Evolutionary conservation across 2,888 invertebrate genomes (phyloP).

Genomic region (Tinea trinotella): DNA sequence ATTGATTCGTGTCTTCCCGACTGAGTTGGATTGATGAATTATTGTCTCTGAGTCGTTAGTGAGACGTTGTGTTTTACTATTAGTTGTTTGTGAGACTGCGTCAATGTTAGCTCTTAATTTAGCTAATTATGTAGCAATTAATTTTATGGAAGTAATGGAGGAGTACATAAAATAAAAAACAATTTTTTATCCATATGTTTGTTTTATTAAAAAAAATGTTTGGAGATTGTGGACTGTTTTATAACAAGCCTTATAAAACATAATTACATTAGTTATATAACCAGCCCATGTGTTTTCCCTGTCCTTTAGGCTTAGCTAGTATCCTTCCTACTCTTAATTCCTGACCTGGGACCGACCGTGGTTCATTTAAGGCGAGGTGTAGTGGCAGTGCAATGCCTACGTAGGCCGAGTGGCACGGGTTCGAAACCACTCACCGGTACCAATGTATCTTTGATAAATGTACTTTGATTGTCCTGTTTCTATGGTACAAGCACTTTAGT

Average conservation of each 20-base stretch:
- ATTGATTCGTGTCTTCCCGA: conserved; percentile 31
- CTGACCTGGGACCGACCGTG: no score
- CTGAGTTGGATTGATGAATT: conserved; percentile 22
- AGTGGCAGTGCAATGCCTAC: no score
- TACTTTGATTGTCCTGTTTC: no score
- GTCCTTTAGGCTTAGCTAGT: no score
- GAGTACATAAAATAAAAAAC: conserved; percentile 63
- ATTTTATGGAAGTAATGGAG: conserved; percentile 55
- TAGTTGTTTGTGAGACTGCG: conserved; percentile 69
- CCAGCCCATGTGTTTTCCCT: no score
- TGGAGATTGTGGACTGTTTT: conserved; percentile 29
- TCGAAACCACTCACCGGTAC: no score
- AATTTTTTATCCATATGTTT: conserved; percentile 47
- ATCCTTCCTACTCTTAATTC: no score
- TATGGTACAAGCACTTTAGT: no score
- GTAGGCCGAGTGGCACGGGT: no score
- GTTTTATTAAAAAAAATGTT: conserved; percentile 22
- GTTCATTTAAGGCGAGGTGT: no score
- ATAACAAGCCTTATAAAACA: neutral
- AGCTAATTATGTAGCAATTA: conserved; percentile 57
- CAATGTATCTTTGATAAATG: no score
- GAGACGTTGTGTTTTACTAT: conserved; percentile 53
- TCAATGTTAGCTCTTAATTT: conserved; percentile 68
- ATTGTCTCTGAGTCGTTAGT: conserved; percentile 40
- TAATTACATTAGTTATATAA: no score